Percentiles rank a stretch among this genome's conserved stretches.
Evolutionary conservation across 2,797 vertebrate genomes (phyloP).

Genomic region (Dendrocincla fuliginosa): DNA sequence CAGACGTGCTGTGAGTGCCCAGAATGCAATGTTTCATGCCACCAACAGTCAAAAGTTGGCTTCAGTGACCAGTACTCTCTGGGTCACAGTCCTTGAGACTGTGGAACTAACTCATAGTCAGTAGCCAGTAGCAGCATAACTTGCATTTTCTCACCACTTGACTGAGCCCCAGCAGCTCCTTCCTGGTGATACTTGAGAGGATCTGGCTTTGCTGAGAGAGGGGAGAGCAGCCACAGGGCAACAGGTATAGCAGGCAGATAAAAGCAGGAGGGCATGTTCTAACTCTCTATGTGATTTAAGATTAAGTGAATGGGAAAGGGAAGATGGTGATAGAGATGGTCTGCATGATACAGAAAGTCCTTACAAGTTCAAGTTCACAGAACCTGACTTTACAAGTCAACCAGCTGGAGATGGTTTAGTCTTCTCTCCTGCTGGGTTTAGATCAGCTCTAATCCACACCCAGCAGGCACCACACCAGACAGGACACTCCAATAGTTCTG

Average conservation of each 20-base stretch:
- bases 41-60: neutral
- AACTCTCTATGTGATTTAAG: neutral
- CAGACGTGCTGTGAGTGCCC: accelerated
- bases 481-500: constrained; percentile 50
- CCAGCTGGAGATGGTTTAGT: constrained; percentile 5
- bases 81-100: neutral
- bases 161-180: neutral
- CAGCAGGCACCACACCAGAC: neutral
- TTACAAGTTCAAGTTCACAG: neutral
- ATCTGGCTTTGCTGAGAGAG: neutral
- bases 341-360: neutral
- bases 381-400: neutral
- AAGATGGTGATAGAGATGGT: neutral
- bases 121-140: neutral
- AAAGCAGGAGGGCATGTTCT: neutral
- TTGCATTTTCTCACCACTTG: neutral
- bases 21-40: accelerated
- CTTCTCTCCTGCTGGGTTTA: neutral
- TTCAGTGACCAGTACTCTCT: neutral
- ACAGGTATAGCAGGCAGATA: neutral
- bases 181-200: neutral
- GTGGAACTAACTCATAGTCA: neutral
- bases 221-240: neutral
- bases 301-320: neutral
- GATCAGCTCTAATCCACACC: neutral